Base-by-base conservation (phyloP, 2,113 vertebrate genomes). In the Lagopus leucura region DNA sequence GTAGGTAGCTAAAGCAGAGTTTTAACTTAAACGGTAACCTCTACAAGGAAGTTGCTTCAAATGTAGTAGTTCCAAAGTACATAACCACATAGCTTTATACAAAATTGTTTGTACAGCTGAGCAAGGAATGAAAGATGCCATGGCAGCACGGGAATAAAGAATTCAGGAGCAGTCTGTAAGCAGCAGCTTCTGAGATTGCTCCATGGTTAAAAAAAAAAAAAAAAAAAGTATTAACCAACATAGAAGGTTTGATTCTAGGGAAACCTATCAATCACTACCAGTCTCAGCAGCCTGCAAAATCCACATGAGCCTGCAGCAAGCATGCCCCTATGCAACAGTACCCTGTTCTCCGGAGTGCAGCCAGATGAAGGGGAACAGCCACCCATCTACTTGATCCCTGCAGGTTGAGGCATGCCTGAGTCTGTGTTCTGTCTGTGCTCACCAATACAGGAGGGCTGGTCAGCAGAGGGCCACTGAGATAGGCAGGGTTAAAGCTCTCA, bases 241-340 rank as follows among this genome's bases (percentile, higher is more conserved):
- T 22, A 10, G 27, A 75, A 48, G n/a, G 42, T 45, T 81, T 66
- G 50, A 65, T 79, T 70, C 55, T 8, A 78, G 52, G 6, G 8
- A 58, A n/a, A 58, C 11, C 27, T 25, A 43, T 50, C 13, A 5
- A 12, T 91, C 32, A 10, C 3, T 60, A 40, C 13, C 64, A 21
- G 19, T 91, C 20, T 24, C 2, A 2, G 45, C 66, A 45, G 13
- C 20, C 21, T 65, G 28, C 0, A 0, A 60, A 58, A 30, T 76
- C n/a, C 60, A 32, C 7, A 2, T 36, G 8, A 40, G 43, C 50
- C 55, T 11, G 10, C 7, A 38, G 38, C 38, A 38, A 6, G 16
- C 0, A 24, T 14, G 8, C 20, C 20, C 32, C 7, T 1, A 1
- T 9, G 8, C 5, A 48, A 45, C 76, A 61, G 28, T 43, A 17